These are phyloP conservation scores for Cuculus canorus DNA, from an alignment of 2,797 vertebrate species.

Conservation along the genomic window DNA sequence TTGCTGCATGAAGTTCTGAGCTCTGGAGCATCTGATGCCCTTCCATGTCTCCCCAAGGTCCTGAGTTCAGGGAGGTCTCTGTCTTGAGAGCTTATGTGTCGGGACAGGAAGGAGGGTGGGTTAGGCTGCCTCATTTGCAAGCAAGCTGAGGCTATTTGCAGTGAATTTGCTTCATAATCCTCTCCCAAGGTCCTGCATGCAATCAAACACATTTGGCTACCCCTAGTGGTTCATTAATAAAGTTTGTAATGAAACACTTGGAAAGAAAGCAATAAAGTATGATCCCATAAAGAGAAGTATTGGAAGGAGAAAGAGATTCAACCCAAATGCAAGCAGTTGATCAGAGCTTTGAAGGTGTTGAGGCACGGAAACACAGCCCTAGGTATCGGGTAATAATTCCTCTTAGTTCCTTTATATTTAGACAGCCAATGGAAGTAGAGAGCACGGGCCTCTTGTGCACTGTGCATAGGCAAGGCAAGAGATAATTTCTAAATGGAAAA, in stretches of 20 bases:
- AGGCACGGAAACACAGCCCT: background rate
- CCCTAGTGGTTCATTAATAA: conserved; percentile 9
- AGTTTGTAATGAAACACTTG: conserved; percentile 9
- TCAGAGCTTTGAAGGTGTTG: background rate
- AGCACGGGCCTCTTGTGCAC: background rate
- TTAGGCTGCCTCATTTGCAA: background rate
- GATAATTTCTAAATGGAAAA: background rate
- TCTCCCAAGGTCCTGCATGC: background rate
- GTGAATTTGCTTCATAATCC: background rate
- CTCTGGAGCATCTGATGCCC: background rate
- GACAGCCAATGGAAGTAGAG: background rate
- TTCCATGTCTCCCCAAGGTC: background rate
- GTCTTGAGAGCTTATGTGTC: background rate
- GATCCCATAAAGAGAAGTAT: background rate
- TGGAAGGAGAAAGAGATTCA: background rate
- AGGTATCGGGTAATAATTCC: background rate
- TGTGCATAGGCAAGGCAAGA: background rate
- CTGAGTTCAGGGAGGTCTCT: background rate
- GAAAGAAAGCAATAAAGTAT: background rate
- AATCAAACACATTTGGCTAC: conserved; percentile 24
- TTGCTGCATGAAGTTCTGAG: background rate
- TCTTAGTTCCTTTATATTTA: background rate
- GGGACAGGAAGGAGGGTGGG: background rate
- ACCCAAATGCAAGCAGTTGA: background rate
- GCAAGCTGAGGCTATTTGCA: background rate